phyloP scores from a whole-genome alignment of 2,113 vertebrate genomes.

The Calyptommatus sinebrachiatus region DNA sequence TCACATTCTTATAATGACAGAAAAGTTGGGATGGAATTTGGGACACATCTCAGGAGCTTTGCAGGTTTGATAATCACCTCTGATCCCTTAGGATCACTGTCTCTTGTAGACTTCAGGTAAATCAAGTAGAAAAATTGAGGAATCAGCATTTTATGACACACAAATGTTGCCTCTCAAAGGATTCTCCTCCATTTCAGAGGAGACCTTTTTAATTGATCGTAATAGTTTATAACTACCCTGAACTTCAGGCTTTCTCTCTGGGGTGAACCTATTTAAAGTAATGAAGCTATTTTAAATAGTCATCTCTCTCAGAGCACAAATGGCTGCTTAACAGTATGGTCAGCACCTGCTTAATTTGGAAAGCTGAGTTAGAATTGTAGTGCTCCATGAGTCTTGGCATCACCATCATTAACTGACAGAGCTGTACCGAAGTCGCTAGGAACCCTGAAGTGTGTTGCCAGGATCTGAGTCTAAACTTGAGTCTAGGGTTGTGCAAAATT shows the following conservation, averaged over 20 bases:
- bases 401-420: too few relatives aligned
- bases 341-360: background rate
- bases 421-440: too few relatives aligned
- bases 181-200: background rate
- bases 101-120: background rate
- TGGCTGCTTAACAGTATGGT: background rate
- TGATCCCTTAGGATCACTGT: background rate
- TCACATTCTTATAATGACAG: background rate
- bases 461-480: background rate
- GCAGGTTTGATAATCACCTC: background rate
- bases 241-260: too few relatives aligned
- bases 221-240: background rate
- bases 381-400: too few relatives aligned
- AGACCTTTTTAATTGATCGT: background rate
- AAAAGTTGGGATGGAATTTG: background rate
- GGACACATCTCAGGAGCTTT: background rate
- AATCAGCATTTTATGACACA: background rate
- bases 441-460: background rate
- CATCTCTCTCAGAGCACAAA: background rate
- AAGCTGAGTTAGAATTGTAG: too few relatives aligned
- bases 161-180: too few relatives aligned
- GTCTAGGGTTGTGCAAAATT: background rate
- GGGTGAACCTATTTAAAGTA: background rate
- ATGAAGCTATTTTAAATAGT: background rate
- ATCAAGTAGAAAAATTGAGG: background rate